These are phyloP conservation scores for Tetragonisca angustula DNA, from an alignment of 2,888 invertebrate genomes.

Conservation along the genomic window DNA sequence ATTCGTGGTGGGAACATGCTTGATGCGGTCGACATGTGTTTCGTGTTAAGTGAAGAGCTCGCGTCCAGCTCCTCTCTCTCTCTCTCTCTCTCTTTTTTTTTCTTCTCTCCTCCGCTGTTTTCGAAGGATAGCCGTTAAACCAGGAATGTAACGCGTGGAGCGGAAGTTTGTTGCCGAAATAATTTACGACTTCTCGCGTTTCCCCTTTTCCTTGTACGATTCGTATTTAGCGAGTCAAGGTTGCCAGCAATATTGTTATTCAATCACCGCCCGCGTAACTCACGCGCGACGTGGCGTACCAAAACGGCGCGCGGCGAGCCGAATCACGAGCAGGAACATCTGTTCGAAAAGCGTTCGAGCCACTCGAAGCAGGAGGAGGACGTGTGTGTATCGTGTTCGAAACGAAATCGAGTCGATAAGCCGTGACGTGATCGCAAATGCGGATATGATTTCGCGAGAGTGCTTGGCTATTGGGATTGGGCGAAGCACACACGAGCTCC, in stretches of 20 bases:
- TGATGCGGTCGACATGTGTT: slow-evolving; percentile 38
- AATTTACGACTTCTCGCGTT: neutral
- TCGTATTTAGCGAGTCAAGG: neutral
- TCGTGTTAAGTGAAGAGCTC: slow-evolving; percentile 35
- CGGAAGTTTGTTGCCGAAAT: neutral
- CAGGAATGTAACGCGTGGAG: neutral
- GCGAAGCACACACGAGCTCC: slow-evolving; percentile 38
- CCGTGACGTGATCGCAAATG: slow-evolving; percentile 35
- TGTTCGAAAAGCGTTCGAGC: neutral
- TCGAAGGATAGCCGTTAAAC: neutral
- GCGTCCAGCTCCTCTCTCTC: neutral
- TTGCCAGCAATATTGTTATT: neutral
- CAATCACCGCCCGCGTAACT: neutral
- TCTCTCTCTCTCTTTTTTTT: no score
- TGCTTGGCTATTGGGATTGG: slow-evolving; percentile 25
- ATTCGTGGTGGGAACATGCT: slow-evolving; percentile 37
- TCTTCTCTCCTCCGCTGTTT: neutral
- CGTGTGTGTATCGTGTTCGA: neutral
- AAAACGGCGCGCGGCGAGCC: neutral
- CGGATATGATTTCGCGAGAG: slow-evolving; percentile 44
- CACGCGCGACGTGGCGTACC: neutral
- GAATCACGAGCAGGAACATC: neutral
- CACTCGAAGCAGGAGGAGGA: neutral
- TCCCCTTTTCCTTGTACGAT: neutral
- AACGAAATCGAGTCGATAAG: slow-evolving; percentile 32